A percentile compares a stretch with the other conserved stretches of the same genome.
These are phyloP conservation scores for Periparus ater DNA, from an alignment of 2,797 vertebrate genomes.

Conservation along the genomic window DNA sequence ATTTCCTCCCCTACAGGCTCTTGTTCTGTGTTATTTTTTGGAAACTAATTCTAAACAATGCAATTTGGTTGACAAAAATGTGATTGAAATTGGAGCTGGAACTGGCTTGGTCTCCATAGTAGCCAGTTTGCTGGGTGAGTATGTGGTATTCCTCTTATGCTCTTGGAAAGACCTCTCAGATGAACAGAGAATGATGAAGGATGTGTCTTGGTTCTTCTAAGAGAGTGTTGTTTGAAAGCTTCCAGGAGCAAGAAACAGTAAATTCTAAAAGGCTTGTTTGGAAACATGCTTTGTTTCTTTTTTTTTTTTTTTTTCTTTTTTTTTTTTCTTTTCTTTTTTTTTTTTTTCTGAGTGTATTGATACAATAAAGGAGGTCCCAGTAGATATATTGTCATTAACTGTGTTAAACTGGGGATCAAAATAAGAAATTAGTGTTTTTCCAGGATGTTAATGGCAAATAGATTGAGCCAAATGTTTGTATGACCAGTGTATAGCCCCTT, in stretches of 20 bases:
- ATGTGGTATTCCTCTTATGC: neutral
- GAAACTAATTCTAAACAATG: slow-evolving; percentile 85
- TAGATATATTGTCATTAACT: neutral
- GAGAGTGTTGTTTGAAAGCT: neutral
- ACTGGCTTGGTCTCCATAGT: slow-evolving; percentile 94
- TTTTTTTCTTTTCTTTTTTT: neutral
- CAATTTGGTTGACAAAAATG: slow-evolving; percentile 86
- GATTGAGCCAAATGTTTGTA: neutral
- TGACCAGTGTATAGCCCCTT: neutral
- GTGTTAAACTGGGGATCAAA: neutral
- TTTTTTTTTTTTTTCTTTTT: neutral
- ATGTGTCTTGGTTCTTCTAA: neutral
- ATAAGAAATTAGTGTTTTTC: neutral
- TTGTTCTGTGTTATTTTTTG: slow-evolving; percentile 93
- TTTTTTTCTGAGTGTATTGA: neutral
- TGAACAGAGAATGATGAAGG: neutral
- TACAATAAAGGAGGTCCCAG: neutral
- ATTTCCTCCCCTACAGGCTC: slow-evolving; percentile 78
- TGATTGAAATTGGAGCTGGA: slow-evolving; percentile 96
- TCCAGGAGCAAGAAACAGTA: neutral
- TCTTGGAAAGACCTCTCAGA: neutral
- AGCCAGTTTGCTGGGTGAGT: slow-evolving; percentile 90
- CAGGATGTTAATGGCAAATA: neutral
- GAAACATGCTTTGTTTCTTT: neutral
- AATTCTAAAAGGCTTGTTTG: neutral